These are phyloP conservation scores for Ephialtes manifestator DNA, from an alignment of 2,888 invertebrate species.

Conservation along the genomic window DNA sequence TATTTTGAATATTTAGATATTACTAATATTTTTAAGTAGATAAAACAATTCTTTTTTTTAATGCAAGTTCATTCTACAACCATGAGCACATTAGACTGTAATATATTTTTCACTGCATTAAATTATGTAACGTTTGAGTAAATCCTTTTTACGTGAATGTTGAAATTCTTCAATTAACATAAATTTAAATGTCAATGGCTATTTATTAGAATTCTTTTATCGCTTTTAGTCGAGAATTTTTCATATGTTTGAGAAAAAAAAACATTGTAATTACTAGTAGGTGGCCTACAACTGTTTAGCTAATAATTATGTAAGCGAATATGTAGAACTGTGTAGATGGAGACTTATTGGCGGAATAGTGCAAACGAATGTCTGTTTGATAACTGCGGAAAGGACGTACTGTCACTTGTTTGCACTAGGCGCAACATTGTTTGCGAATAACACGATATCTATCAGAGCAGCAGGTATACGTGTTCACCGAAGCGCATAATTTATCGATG, in stretches of 20 bases:
- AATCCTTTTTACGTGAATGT: background rate
- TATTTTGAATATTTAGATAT: too few species aligned
- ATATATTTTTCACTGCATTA: background rate
- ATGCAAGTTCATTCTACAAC: background rate
- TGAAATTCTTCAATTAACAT: background rate
- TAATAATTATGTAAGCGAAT: background rate
- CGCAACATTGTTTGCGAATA: constrained; percentile 59
- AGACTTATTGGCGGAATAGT: background rate
- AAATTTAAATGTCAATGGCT: constrained; percentile 6
- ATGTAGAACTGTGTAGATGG: background rate
- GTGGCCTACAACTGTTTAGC: background rate
- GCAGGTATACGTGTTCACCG: constrained; percentile 47
- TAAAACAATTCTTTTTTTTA: background rate
- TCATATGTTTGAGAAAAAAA: background rate
- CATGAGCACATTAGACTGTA: background rate
- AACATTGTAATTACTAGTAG: background rate
- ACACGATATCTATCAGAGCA: constrained; percentile 45
- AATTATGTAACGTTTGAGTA: background rate
- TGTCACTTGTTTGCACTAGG: constrained; percentile 30
- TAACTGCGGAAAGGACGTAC: constrained; percentile 11
- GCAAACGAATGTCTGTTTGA: background rate
- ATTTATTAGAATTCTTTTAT: background rate
- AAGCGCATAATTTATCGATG: constrained; percentile 66
- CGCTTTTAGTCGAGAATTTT: background rate
- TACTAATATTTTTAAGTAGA: background rate